Base-by-base conservation (phyloP, 2,113 vertebrate species). In the Phycodurus eques region DNA sequence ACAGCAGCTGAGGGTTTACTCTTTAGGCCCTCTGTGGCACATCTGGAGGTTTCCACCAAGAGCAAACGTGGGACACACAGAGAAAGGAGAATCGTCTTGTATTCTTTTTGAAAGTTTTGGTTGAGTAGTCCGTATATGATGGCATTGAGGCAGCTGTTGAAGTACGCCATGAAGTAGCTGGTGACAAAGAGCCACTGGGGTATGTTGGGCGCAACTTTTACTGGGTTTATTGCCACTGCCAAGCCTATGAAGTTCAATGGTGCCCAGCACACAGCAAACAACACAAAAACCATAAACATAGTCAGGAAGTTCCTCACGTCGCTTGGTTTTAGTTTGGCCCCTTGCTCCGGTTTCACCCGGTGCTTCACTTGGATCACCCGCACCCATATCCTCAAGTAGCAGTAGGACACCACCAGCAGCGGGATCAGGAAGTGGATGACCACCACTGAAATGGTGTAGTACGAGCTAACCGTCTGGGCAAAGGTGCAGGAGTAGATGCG, bases 311-410 rank as follows among this genome's bases (percentile, higher is more conserved):
- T 92, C 71, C 91, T 83, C 54, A 93, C 70, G n/a, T 93, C 92
- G 4, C 91, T 92, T 0, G 91, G 87, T 83, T 91, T 93, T 59
- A 91, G 83, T 75, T 88, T 92, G 63, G 88, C 76, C 62, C 85
- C 77, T 39, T 84, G 80, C 19, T 91, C 91, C 0, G 89, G 92
- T 78, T 90, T 93, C 19, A 92, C 91, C 7, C 90, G 51, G 20
- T 89, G 92, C 47, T 91, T 89, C 35, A 92, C 91, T 44, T 92
- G 88, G 66, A 93, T 88, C 54, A 93, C 92, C 15, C 92, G 77
- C 43, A 91, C 86, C 92, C 93, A 94, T 82, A 94, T 94, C 62
- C 89, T 83, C 84, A 94, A 80, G 83, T 93, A 94, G 77, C 92
- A 94, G 85, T 90, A 93, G 27, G 92, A 91, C 67, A 94, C 92